Percentiles rank a stretch among this genome's conserved stretches.
Conservation (phyloP, 1,140 invertebrate genomes). For the Triops longicaudatus region DNA sequence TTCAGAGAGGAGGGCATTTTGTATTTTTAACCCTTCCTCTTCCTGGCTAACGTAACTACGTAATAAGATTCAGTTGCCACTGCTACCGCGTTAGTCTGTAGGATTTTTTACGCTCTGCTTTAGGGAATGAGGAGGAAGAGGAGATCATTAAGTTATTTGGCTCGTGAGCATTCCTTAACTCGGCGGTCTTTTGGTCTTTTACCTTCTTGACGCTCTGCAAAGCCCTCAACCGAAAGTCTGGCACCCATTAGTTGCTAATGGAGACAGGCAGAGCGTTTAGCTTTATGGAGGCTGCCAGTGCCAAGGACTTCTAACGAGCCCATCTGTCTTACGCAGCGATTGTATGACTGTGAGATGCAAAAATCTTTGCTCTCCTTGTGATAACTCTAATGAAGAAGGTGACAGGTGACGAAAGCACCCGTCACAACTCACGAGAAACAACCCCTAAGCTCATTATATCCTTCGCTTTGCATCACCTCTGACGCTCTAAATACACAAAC, state of each 20-base stretch:
- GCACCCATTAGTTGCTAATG: constrained; percentile 14
- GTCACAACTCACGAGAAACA: not conserved
- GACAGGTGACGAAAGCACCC: not conserved
- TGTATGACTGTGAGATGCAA: constrained; percentile 1
- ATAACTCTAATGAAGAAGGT: constrained; percentile 12
- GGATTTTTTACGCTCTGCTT: not conserved
- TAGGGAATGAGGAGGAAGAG: not conserved
- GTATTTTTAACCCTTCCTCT: not conserved
- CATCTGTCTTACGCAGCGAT: not conserved
- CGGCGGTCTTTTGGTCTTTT: constrained; percentile 6
- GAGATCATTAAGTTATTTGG: constrained; percentile 13
- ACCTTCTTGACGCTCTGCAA: not conserved
- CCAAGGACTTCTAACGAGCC: constrained; percentile 14
- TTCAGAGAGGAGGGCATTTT: not conserved
- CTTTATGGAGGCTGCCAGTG: constrained; percentile 14
- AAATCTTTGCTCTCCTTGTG: constrained; percentile 9
- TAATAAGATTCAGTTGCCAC: not conserved
- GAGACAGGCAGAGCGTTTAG: constrained; percentile 14
- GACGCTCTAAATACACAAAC: too few relatives aligned
- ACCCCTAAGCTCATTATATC: not conserved
- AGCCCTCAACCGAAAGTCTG: not conserved
- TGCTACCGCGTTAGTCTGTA: not conserved
- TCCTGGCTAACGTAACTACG: not conserved
- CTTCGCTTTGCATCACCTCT: too few relatives aligned
- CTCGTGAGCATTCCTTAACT: not conserved